These are phyloP conservation scores for Microtus montanus DNA, from an alignment of 2,113 vertebrate species.

Conservation along the genomic window DNA sequence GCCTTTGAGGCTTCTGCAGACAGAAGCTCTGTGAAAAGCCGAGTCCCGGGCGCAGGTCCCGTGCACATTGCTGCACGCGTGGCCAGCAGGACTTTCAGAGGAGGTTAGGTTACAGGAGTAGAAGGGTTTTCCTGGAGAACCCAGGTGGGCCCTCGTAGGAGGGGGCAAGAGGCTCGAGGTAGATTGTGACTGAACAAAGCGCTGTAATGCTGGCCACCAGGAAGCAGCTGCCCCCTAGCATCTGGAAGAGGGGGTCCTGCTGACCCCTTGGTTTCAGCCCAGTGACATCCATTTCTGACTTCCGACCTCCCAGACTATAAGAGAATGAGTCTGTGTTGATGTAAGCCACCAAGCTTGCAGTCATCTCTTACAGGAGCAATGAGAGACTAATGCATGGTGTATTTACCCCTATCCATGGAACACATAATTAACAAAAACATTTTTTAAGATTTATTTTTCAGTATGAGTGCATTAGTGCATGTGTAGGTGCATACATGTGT, in stretches of 20 bases:
- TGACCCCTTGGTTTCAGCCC: too few relatives aligned
- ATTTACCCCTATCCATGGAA: neutral
- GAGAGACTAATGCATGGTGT: neutral
- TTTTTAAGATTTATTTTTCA: neutral
- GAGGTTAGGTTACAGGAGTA: neutral
- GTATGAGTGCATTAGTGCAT: neutral
- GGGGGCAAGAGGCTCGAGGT: neutral
- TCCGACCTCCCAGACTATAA: neutral
- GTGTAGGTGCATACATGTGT: neutral
- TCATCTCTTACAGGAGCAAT: neutral
- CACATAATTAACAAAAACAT: conserved; percentile 19
- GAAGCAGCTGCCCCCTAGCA: neutral
- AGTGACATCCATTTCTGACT: neutral
- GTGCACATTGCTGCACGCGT: neutral
- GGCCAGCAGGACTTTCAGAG: neutral
- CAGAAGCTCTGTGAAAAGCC: neutral
- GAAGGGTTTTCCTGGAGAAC: neutral
- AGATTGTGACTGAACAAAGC: neutral
- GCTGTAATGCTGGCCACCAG: neutral
- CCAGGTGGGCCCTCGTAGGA: neutral
- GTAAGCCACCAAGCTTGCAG: neutral
- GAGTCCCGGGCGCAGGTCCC: neutral
- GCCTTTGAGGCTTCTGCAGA: neutral
- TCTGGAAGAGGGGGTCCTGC: neutral
- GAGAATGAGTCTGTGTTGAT: neutral